Evolutionary conservation across 2,888 invertebrate genomes (phyloP), one percentile per base, ranked within the genome.

Genomic region (Limulus polyphemus): DNA sequence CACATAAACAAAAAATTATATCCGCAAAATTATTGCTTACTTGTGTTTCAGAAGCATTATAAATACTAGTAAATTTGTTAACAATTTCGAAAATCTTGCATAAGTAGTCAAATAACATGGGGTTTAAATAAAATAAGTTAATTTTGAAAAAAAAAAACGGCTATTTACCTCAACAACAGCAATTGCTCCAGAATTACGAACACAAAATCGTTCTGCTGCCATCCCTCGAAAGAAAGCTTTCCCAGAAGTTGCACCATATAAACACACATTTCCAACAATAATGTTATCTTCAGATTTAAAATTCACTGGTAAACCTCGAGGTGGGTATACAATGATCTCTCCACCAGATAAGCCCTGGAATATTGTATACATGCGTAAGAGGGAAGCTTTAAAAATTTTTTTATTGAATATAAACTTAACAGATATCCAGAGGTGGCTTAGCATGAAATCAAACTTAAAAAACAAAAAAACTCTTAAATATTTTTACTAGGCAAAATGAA

Each of bases 121-220:
- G 32, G 32, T 32, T 32, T 32, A 7, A 32, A 32, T 32, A 32
- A 32, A 32, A 32, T 32, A 32, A n/a, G n/a, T n/a, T n/a, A n/a
- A n/a, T n/a, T 47, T 57, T 57, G 2, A n/a, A 5, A 48, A n/a
- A 47, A 48, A 32, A 32, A 32, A 32, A 32, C 7, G 7, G 54
- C n/a, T 60, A 70, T 72, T 72, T 63, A 81, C 82, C 79, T 99
- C 99, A 67, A 91, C 90, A 14, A 99, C 95, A 13, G 97, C 95
- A 48, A 84, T 81, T 52, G 90, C 97, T 5, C 99, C 99, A 0
- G 95, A 97, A 80, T 99, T 99, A 67, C 99, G 84, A 16, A 99
- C 99, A 75, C 94, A 95, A 81, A 99, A 99, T 47, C 99, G 84
- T 79, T 99, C 99, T 13, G 98, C 95, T 0, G 95, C 97, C 71